These are phyloP conservation scores for Sinocyclocheilus rhinocerous DNA, from an alignment of 2,113 vertebrate genomes.

Conservation along the genomic window DNA sequence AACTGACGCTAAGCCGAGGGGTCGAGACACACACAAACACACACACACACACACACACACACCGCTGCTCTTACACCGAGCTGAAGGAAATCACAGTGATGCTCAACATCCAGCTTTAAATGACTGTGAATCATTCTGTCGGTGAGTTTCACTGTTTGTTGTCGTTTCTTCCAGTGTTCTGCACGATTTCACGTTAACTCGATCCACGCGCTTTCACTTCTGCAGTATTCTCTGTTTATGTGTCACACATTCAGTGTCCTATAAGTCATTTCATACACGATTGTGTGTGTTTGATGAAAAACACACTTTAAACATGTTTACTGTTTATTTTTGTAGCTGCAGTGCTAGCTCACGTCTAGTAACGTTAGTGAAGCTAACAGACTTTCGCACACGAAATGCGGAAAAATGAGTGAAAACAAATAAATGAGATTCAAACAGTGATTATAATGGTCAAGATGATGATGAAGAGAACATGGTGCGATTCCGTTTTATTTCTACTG, in stretches of 20 bases:
- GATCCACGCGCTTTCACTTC: slow-evolving; percentile 30
- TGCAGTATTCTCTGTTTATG: background rate
- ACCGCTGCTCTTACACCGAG: background rate
- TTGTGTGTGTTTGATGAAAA: background rate
- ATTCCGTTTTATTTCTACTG: background rate
- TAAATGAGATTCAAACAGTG: background rate
- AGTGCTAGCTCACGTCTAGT: background rate
- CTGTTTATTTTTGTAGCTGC: background rate
- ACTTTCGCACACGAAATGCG: background rate
- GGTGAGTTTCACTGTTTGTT: slow-evolving; percentile 13
- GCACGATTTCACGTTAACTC: slow-evolving; percentile 1
- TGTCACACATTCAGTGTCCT: background rate
- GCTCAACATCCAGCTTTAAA: slow-evolving; percentile 5
- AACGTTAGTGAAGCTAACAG: background rate
- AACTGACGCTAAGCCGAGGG: slow-evolving; percentile 14
- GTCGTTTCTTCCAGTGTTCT: background rate
- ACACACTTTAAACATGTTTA: background rate
- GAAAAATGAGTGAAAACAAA: slow-evolving; percentile 1
- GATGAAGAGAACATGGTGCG: background rate
- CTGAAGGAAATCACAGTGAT: background rate
- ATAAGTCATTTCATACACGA: background rate
- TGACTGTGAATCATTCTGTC: background rate
- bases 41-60: background rate
- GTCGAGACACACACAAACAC: background rate
- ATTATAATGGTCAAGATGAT: background rate